Evolutionary conservation across 1,140 invertebrate genomes (phyloP).

Genomic region (Wiebesia pumilae): DNA sequence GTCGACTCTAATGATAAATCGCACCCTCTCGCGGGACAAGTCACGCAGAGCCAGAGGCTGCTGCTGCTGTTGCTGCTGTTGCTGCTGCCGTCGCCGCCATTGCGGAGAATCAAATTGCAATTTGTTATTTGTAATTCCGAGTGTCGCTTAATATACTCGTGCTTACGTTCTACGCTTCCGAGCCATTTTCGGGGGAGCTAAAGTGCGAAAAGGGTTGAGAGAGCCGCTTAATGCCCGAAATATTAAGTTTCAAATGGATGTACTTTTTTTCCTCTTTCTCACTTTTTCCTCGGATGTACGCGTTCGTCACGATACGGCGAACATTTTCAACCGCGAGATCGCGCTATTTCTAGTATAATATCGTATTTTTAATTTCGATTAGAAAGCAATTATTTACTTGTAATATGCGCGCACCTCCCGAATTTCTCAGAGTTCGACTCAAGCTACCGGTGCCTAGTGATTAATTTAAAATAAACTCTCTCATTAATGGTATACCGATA

Average conservation of each 20-base stretch:
- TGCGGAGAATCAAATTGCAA: slow-evolving; percentile 74
- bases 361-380: slow-evolving; percentile 16
- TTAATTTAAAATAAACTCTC: too few species aligned
- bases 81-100: slow-evolving; percentile 12
- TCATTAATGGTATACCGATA: too few species aligned
- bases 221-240: slow-evolving; percentile 46
- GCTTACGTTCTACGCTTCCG: slow-evolving; percentile 24
- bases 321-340: background rate
- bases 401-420: too few species aligned
- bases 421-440: too few species aligned
- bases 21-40: slow-evolving; percentile 62
- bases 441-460: too few species aligned
- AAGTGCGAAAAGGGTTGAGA: slow-evolving; percentile 56
- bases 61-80: slow-evolving; percentile 32
- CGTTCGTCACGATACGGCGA: slow-evolving; percentile 32
- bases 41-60: slow-evolving; percentile 45
- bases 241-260: slow-evolving; percentile 51
- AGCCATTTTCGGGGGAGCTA: slow-evolving; percentile 48
- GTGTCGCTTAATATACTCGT: slow-evolving; percentile 74
- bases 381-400: too few species aligned
- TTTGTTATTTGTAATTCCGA: slow-evolving; percentile 77
- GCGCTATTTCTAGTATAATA: background rate
- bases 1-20: slow-evolving; percentile 75
- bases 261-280: slow-evolving; percentile 18
- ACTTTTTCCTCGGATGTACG: background rate